phyloP scores from a whole-genome alignment of 2,797 vertebrate genomes.

The Anguilla anguilla region DNA sequence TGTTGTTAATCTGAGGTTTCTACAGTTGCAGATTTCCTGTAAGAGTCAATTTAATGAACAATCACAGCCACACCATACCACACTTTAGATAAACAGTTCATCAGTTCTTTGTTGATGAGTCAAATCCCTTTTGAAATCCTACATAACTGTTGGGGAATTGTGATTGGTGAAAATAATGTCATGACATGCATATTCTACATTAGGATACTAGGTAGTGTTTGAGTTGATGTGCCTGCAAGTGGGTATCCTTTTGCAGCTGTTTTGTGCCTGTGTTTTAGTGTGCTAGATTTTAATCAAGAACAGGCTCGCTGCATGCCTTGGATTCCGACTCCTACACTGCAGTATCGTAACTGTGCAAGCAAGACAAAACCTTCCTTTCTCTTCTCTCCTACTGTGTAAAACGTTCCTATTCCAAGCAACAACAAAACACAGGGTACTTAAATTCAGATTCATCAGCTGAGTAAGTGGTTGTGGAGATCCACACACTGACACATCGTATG shows the following conservation, averaged over 20 bases:
- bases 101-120: background rate
- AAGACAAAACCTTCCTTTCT: slow-evolving; percentile 23
- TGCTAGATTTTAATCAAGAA: background rate
- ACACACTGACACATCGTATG: background rate
- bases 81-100: background rate
- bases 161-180: background rate
- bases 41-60: background rate
- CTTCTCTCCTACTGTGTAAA: background rate
- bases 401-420: background rate
- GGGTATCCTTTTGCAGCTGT: background rate
- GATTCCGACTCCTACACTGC: slow-evolving; percentile 31
- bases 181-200: background rate
- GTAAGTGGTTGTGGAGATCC: background rate
- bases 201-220: background rate
- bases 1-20: background rate
- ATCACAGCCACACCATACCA: background rate
- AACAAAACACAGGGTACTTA: background rate
- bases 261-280: background rate
- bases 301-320: slow-evolving; percentile 16
- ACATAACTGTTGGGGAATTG: background rate
- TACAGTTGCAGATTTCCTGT: background rate
- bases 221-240: background rate
- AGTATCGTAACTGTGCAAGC: slow-evolving; percentile 19
- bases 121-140: background rate
- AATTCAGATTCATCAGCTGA: background rate